Base-by-base conservation (phyloP, 1,140 invertebrate species). In the Bicyclus anynana region DNA sequence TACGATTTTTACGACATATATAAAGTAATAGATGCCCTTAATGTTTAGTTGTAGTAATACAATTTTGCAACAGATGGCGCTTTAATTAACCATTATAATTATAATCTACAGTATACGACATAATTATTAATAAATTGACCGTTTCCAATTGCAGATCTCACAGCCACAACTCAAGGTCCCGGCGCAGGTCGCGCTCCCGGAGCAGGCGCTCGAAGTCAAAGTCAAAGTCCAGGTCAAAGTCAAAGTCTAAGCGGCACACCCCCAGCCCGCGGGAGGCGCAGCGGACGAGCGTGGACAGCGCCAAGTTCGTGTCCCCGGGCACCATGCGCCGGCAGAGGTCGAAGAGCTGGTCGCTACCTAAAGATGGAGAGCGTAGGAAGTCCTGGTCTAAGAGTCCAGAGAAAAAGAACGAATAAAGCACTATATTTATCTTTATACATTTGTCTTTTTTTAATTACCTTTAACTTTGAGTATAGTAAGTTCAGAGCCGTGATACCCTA, bases 321-420 rank as follows among this genome's bases (percentile, higher is more conserved):
- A 14, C 53, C 2, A 23, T 29, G 21, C 38, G 38, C 6, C 35
- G 56, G 23, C 40, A 50, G 20, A 27, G 78, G 4, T 80, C 80
- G 0, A 74, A 72, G 40, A 83, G 78, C 38, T 81, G 80, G 80
- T 81, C 78, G 0, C 37, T 77, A 21, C 76, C 74, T 4, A 75
- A 74, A 38, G 73, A 79, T 7, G 65, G 46, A 7, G 62, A 69
- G 4, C 40, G 47, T 2, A 54, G 66, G 6, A 77, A 73, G 46
- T 72, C 74, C 4, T 86, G 81, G 81, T 83, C 80, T 2, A 77
- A 69, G 38, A 82, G 72, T 48, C 80, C 77, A 1, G 64, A 78
- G 37, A 57, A 74, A 16, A 49, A 59, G 14, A 58, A 40, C 20
- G 26, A 62, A 51, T 50, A 56, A 56, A 48, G 37, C 23, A 29